A percentile compares a stretch with the other conserved stretches of the same genome.
Conservation (phyloP, 2,113 vertebrate genomes). For the Gambusia holbrooki region DNA sequence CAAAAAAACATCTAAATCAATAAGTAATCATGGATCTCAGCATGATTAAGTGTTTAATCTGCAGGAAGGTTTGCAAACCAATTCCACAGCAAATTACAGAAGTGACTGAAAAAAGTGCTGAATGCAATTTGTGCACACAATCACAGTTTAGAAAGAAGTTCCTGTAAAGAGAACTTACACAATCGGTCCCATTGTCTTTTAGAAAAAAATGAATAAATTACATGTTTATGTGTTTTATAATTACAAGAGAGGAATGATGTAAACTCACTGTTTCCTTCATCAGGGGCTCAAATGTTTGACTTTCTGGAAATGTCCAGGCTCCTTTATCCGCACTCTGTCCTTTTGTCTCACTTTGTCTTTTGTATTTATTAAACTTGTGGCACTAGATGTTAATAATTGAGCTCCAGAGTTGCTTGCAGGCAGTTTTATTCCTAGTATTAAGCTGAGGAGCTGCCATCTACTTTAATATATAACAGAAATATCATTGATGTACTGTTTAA, state of each 20-base stretch:
- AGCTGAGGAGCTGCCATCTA: not conserved
- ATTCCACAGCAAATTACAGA: not conserved
- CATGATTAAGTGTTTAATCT: not conserved
- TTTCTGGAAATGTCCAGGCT: not conserved
- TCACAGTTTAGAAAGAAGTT: not conserved
- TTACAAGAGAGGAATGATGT: not conserved
- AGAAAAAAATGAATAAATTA: not conserved
- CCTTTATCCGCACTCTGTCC: too few species aligned
- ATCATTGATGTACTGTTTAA: not conserved
- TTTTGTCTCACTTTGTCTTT: not conserved
- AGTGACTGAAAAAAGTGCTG: not conserved
- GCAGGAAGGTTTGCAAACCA: slow-evolving; percentile 1
- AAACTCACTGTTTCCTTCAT: not conserved
- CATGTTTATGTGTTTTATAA: not conserved
- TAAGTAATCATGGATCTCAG: not conserved
- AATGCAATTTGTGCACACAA: not conserved
- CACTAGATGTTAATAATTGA: not conserved
- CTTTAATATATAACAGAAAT: not conserved
- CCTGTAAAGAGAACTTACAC: not conserved
- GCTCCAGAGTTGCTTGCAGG: not conserved
- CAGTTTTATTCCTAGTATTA: too few species aligned
- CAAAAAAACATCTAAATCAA: not conserved
- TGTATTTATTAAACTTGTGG: not conserved
- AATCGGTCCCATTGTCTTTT: not conserved
- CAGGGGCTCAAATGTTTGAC: not conserved